Conservation (phyloP, 2,797 vertebrate genomes). For the Aldrovandia affinis region DNA sequence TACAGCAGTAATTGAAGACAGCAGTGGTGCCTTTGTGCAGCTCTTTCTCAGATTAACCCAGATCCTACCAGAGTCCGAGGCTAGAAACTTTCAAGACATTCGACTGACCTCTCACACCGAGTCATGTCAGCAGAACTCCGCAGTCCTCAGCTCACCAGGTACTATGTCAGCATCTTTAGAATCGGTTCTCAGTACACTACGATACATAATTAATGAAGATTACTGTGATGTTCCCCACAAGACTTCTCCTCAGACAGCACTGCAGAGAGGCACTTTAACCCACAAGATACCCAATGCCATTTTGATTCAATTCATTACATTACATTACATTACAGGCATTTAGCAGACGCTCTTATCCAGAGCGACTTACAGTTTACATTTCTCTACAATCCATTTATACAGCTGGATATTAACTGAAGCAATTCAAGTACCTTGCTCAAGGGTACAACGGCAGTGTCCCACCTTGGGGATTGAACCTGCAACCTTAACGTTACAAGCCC, state of each 20-base stretch:
- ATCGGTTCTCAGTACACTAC: background rate
- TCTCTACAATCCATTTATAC: too few species aligned
- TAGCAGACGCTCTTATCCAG: too few species aligned
- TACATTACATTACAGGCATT: too few species aligned
- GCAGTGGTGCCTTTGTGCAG: background rate
- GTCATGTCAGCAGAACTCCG: background rate
- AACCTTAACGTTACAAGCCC: too few species aligned
- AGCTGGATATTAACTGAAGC: too few species aligned
- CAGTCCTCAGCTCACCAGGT: background rate
- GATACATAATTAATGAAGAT: background rate
- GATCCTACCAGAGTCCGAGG: background rate
- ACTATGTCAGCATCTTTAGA: background rate
- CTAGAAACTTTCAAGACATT: background rate
- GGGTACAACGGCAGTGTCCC: too few species aligned
- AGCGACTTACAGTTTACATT: too few species aligned
- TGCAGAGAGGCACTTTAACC: constrained; percentile 47
- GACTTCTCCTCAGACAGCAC: background rate
- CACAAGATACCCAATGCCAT: constrained; percentile 41
- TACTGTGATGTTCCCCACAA: background rate
- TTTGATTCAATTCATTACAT: too few species aligned
- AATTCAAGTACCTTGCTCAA: too few species aligned
- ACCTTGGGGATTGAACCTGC: too few species aligned
- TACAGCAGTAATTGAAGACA: background rate
- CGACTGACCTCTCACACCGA: background rate
- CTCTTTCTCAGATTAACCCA: background rate